Conservation (phyloP, 2,113 vertebrate genomes). For the Calidris pugnax region DNA sequence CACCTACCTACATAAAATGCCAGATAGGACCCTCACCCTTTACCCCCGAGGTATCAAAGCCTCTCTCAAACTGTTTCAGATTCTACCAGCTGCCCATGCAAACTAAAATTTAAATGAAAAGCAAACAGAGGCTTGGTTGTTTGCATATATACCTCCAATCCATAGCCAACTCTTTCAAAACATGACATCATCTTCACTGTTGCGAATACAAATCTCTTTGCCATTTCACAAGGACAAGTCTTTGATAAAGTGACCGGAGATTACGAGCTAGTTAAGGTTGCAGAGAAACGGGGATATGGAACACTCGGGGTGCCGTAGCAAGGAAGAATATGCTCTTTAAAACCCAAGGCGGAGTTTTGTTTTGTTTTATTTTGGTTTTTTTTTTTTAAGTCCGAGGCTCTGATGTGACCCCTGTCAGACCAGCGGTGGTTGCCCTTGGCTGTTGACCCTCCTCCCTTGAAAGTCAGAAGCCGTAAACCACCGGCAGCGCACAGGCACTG, state of each 20-base stretch:
- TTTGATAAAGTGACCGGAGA: background rate
- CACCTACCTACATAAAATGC: background rate
- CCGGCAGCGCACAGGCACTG: fast-evolving
- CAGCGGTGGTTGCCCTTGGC: background rate
- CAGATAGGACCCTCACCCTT: background rate
- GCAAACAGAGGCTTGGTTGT: conserved; percentile 54
- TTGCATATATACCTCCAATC: conserved; percentile 51
- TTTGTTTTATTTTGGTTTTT: no score
- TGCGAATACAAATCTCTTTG: conserved; percentile 18
- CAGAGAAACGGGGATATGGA: background rate
- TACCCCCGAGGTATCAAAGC: background rate
- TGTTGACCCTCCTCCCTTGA: background rate
- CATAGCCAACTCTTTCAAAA: conserved; percentile 27
- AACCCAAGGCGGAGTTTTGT: fast-evolving
- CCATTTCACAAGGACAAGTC: background rate
- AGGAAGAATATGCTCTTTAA: background rate
- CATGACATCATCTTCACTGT: conserved; percentile 10
- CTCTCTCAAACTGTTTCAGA: conserved; percentile 40
- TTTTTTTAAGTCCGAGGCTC: background rate
- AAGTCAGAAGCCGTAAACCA: background rate
- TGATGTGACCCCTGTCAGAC: background rate
- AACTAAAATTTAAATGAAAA: conserved; percentile 68
- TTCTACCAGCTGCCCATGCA: conserved; percentile 63
- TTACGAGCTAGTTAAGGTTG: background rate
- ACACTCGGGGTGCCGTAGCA: fast-evolving